Conservation (phyloP, 2,113 vertebrate species). For the Acrocephalus arundinaceus region DNA sequence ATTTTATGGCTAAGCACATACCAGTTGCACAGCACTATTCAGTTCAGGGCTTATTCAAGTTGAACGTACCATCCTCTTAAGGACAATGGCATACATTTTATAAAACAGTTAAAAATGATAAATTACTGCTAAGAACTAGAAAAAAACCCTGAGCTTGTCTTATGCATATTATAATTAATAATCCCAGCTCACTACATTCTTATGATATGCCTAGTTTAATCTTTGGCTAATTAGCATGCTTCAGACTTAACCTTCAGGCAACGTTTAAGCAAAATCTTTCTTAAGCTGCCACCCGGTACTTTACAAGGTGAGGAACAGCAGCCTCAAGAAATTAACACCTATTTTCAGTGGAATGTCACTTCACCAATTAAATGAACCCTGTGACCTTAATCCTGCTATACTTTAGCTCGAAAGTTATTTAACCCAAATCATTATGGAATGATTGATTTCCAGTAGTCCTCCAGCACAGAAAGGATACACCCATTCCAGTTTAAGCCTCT, state of each 20-base stretch:
- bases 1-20: neutral
- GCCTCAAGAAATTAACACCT: neutral
- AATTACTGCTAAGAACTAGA: neutral
- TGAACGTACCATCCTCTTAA: neutral
- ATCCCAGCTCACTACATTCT: constrained; percentile 7
- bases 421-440: neutral
- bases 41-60: neutral
- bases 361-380: neutral
- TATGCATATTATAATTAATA: constrained; percentile 27
- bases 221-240: constrained; percentile 27
- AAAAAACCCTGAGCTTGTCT: neutral
- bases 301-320: neutral
- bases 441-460: neutral
- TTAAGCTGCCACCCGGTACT: neutral
- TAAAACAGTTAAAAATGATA: neutral
- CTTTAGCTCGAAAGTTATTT: neutral
- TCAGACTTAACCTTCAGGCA: constrained; percentile 46
- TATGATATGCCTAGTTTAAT: constrained; percentile 30
- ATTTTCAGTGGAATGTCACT: neutral
- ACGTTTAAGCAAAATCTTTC: constrained; percentile 22
- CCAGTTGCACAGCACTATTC: neutral
- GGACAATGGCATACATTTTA: neutral
- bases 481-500: constrained; percentile 96
- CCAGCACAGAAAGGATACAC: constrained; percentile 90
- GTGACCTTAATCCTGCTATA: neutral